phyloP scores from a whole-genome alignment of 2,888 invertebrate species.

The Aporophyla nigra region DNA sequence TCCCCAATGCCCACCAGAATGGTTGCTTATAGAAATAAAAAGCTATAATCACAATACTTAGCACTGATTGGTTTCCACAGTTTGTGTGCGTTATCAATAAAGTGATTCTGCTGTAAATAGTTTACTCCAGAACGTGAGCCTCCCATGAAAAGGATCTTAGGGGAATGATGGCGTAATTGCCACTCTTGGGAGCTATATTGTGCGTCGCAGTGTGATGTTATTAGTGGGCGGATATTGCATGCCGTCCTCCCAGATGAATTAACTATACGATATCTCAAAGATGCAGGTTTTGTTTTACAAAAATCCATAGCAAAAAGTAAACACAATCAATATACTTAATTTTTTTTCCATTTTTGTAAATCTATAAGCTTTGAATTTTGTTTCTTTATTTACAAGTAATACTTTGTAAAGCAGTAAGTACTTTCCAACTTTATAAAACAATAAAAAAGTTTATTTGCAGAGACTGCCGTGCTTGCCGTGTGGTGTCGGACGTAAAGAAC shows the following conservation, averaged over 20 bases:
- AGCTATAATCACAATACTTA: slow-evolving; percentile 15
- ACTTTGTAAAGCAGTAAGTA: too few relatives aligned
- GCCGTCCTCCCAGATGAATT: slow-evolving; percentile 1
- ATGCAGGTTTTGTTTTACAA: background rate
- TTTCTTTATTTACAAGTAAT: too few relatives aligned
- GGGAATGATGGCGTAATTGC: slow-evolving; percentile 28
- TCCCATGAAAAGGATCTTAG: slow-evolving; percentile 14
- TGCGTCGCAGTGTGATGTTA: slow-evolving; percentile 13
- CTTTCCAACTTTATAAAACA: too few relatives aligned
- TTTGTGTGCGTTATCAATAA: slow-evolving; percentile 17
- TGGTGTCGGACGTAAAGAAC: too few relatives aligned
- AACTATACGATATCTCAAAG: slow-evolving; percentile 23
- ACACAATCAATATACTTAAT: too few relatives aligned
- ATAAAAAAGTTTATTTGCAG: too few relatives aligned
- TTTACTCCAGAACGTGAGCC: slow-evolving; percentile 1
- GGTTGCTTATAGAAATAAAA: background rate
- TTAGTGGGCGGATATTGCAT: slow-evolving; percentile 14
- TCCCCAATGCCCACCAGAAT: background rate
- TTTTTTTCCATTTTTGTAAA: too few relatives aligned
- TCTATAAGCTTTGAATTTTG: too few relatives aligned
- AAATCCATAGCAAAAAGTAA: background rate
- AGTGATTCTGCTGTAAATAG: slow-evolving; percentile 3
- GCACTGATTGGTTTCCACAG: slow-evolving; percentile 26
- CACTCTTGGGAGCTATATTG: slow-evolving; percentile 4
- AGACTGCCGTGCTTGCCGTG: too few relatives aligned